Evolutionary conservation across 2,888 invertebrate genomes (phyloP), one percentile per base, ranked within the genome.

Genomic region (Pristionchus japonicus): DNA sequence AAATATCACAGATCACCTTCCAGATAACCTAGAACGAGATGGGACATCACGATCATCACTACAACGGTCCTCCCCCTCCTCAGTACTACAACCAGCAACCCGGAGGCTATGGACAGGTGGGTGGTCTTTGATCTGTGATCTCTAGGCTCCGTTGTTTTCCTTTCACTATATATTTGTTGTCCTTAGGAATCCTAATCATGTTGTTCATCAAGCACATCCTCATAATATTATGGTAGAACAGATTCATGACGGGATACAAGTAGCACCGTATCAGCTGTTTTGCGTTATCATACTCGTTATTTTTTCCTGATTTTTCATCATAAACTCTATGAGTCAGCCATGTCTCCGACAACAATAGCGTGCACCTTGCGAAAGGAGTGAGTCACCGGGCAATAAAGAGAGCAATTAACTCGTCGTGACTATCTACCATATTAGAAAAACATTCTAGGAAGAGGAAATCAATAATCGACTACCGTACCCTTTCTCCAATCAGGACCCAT

Each of bases 31-130:
- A n/a, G n/a, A n/a, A n/a, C 57, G n/a, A 74, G 40, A 74, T 74
- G 74, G 74, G 74, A 20, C 40, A 74, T 27, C 37, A 74, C 74
- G 74, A 74, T 11, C 31, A 70, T 37, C 40, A 74, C 74, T 17
- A 67, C 64, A 67, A 67, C 64, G 64, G 64, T 7, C 64, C 64
- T 6, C 74, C 74, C 20, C 74, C 74, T 11, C 74, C 74, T 11
- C 64, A 64, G 40, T 40, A 40, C 40, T 74, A 74, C 74, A 74
- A 74, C 23, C 74, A 74, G 40, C 74, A 74, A 15, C 74, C 74
- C 1, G 74, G 74, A 17, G 57, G 57, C n/a, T 74, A 74, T 31
- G 74, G 74, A 37, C 74, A 74, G 23, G 74, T 64, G 17, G 23
- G 74, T 64, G 17, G 6, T 57, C 9, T 57, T 52, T 57, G 57